These are phyloP conservation scores for Palaemon carinicauda DNA, from an alignment of 1,140 invertebrate species.

Conservation along the genomic window DNA sequence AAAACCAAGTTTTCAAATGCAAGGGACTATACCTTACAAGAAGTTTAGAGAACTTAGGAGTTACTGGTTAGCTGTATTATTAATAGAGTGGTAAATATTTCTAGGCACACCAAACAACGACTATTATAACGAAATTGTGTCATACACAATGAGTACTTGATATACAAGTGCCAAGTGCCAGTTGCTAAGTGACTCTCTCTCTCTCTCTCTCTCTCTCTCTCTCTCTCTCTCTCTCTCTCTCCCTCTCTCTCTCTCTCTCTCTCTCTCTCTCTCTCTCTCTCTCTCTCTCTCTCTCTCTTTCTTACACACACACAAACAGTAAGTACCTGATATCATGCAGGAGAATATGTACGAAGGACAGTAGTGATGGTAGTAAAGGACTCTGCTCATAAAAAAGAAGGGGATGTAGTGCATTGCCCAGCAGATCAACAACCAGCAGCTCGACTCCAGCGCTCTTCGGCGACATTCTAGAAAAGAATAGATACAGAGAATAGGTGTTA, in stretches of 20 bases:
- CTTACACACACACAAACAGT: background rate
- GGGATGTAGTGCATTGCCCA: slow-evolving; percentile 59
- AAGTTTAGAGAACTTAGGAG: no score
- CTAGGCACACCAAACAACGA: no score
- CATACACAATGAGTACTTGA: no score
- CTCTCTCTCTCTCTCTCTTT: background rate
- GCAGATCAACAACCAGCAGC: slow-evolving; percentile 37
- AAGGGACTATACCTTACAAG: no score
- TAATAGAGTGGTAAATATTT: no score
- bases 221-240: no score
- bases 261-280: background rate
- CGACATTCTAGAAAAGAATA: background rate
- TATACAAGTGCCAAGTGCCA: no score
- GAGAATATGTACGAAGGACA: slow-evolving; percentile 58
- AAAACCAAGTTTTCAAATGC: no score
- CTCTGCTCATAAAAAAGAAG: slow-evolving; percentile 58
- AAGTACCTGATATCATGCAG: slow-evolving; percentile 57
- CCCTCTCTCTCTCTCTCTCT: background rate
- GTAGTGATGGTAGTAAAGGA: slow-evolving; percentile 60
- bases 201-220: no score
- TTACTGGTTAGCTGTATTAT: no score
- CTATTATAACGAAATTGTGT: no score
- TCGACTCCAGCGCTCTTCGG: background rate
- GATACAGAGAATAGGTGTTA: background rate
- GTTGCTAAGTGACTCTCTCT: no score